phyloP scores from a whole-genome alignment of 1,140 invertebrate species.

The Hyposmocoma kahamanoa region DNA sequence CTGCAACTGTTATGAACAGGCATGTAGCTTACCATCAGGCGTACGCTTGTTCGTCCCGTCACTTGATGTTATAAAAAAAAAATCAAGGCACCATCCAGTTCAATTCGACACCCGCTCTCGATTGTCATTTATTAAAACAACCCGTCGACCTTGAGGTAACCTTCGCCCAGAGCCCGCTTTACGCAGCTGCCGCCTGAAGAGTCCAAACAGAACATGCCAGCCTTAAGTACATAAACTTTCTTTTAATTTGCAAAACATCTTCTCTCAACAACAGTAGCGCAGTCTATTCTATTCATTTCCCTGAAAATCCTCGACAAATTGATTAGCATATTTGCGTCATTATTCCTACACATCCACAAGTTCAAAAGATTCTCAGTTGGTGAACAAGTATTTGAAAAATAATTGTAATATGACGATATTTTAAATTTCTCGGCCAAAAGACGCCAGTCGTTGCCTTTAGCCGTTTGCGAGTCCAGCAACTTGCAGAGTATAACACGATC shows the following conservation, averaged over 20 bases:
- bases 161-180: no score
- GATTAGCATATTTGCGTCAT: slow-evolving; percentile 85
- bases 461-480: slow-evolving; percentile 91
- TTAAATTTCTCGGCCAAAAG: slow-evolving; percentile 92
- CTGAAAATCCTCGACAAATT: slow-evolving; percentile 92
- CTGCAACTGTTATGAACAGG: no score
- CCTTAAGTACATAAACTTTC: neutral
- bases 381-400: slow-evolving; percentile 95
- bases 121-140: no score
- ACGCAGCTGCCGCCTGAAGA: no score
- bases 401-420: slow-evolving; percentile 95
- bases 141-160: no score
- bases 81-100: no score
- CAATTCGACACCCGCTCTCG: no score
- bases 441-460: slow-evolving; percentile 95
- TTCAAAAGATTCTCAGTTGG: slow-evolving; percentile 97
- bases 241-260: slow-evolving; percentile 57
- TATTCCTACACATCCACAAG: slow-evolving; percentile 95
- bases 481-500: slow-evolving; percentile 90
- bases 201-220: no score
- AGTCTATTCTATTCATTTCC: slow-evolving; percentile 94
- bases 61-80: no score
- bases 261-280: slow-evolving; percentile 89
- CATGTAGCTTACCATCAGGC: no score
- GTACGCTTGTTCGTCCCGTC: no score